phyloP scores from a whole-genome alignment of 2,888 invertebrate genomes.

The Troides aeacus region DNA sequence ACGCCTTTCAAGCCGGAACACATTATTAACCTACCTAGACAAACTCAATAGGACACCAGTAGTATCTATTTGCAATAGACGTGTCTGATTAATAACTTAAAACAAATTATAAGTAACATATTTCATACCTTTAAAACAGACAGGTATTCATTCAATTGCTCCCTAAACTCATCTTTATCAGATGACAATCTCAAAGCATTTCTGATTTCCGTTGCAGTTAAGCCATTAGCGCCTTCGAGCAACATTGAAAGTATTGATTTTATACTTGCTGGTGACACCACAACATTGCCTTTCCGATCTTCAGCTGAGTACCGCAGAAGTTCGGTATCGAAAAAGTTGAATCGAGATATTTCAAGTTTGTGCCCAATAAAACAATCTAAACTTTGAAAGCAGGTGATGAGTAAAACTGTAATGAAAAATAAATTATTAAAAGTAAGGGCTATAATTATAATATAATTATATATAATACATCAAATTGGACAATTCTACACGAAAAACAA shows the following conservation, averaged over 20 bases:
- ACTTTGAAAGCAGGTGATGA: conserved; percentile 44
- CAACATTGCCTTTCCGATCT: conserved; percentile 74
- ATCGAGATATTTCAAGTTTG: conserved; percentile 47
- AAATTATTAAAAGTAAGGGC: neutral
- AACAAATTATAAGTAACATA: neutral
- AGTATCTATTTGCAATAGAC: too few relatives aligned
- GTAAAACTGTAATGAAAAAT: conserved; percentile 43
- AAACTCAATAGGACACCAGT: too few relatives aligned
- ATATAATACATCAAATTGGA: neutral
- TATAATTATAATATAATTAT: too few relatives aligned
- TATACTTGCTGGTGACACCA: conserved; percentile 84
- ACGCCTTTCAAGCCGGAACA: too few relatives aligned
- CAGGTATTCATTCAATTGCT: conserved; percentile 55
- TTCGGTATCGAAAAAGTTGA: conserved; percentile 80
- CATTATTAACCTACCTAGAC: too few relatives aligned
- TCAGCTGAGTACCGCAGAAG: conserved; percentile 69
- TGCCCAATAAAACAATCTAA: conserved; percentile 41
- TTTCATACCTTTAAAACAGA: conserved; percentile 56
- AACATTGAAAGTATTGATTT: conserved; percentile 82
- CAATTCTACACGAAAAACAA: neutral
- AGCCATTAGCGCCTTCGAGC: conserved; percentile 81
- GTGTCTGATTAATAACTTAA: too few relatives aligned
- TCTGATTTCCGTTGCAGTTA: conserved; percentile 79
- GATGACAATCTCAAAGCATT: conserved; percentile 77
- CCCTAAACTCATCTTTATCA: conserved; percentile 54